Base-by-base conservation (phyloP, 2,113 vertebrate species). In the Marcusenius ussheri region DNA sequence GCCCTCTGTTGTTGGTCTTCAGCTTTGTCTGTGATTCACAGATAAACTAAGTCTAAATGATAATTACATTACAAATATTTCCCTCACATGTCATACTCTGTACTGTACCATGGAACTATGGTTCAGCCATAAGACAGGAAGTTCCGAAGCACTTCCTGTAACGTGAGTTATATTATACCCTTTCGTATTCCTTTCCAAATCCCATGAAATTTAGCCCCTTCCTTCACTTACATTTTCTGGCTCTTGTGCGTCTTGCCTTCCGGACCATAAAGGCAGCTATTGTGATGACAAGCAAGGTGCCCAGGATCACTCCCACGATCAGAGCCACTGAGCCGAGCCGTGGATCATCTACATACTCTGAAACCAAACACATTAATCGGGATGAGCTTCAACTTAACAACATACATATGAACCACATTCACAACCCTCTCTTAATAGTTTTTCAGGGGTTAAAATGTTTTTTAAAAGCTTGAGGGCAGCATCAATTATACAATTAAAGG, bases 231-330 rank as follows among this genome's bases (percentile, higher is more conserved):
- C 51, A 45, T 58, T 51, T 87, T 7, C 58, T 74, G n/a, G 39
- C 13, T 49, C 84, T 31, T 42, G 21, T 87, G 1, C 42, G 24
- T 58, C 42, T 92, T 66, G 89, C 51, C 35, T 88, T 58, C 88
- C 89, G 70, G 5, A 85, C 27, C 19, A 92, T 19, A 21, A 91
- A 47, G 5, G 62, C n/a, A n/a, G 58, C 47, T 27, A 77, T 31
- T 47, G 90, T 4, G 86, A 92, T 45, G 9, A 90, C 42, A 45
- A 92, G 17, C 5, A 89, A 0, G 1, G 85, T 11, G 1, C 21
- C 90, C 86, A 92, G 45, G 1, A 53, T 2, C 0, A 90, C 1
- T 87, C 88, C 46, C 9, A 89, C 5, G 35, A 88, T 88, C 3
- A 87, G 46, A 58, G 9, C 88, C 31, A 24, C 8, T 3, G 47